These are phyloP conservation scores for Hyperopisus bebe DNA, from an alignment of 2,113 vertebrate genomes.

Conservation along the genomic window DNA sequence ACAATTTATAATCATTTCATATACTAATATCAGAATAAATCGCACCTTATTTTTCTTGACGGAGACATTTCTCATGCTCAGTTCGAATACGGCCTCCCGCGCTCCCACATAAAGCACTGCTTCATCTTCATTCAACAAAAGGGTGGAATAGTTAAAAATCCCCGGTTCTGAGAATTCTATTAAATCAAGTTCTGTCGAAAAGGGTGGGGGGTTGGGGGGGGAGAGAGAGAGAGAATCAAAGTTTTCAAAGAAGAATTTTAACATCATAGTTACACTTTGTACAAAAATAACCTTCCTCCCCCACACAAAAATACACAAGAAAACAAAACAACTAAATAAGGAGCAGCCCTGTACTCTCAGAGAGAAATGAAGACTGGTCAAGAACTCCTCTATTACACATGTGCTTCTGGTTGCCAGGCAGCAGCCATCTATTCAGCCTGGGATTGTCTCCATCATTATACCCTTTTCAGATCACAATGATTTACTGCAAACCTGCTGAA, in stretches of 20 bases:
- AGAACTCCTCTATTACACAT: not conserved
- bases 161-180: slow-evolving; percentile 75
- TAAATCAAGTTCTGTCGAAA: slow-evolving; percentile 71
- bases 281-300: not conserved
- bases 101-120: slow-evolving; percentile 83
- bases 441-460: not conserved
- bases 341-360: not conserved
- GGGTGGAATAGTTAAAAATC: slow-evolving; percentile 84
- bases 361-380: not conserved
- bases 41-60: slow-evolving; percentile 76
- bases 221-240: too few relatives aligned
- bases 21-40: not conserved
- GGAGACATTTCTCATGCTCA: slow-evolving; percentile 71
- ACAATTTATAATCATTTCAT: not conserved
- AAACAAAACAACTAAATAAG: not conserved
- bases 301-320: not conserved
- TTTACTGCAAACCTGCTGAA: slow-evolving; percentile 19
- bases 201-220: too few relatives aligned
- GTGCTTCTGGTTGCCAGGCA: not conserved
- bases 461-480: slow-evolving; percentile 9
- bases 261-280: not conserved
- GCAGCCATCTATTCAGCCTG: not conserved
- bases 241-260: not conserved
- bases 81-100: slow-evolving; percentile 82
- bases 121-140: slow-evolving; percentile 75